Evolutionary conservation across 2,113 vertebrate species (phyloP).

Genomic region (Gadus macrocephalus): DNA sequence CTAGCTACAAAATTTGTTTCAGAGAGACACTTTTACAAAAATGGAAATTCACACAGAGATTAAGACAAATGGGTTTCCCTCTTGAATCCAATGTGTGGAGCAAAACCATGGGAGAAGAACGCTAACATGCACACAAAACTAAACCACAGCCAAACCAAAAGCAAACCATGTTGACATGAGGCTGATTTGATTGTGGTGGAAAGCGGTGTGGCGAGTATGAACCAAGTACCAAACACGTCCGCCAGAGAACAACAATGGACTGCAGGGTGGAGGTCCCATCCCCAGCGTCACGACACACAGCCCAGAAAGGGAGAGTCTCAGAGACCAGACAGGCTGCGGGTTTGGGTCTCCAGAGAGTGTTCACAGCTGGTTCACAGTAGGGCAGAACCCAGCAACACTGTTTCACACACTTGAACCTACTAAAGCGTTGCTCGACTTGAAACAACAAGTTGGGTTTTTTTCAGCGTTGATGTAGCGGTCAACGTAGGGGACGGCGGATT

Average conservation of each 20-base stretch:
- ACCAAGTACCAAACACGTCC: conserved; percentile 17
- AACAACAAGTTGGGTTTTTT: conserved; percentile 39
- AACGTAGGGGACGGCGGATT: conserved; percentile 53
- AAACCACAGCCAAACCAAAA: conserved; percentile 24
- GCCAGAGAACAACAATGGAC: conserved; percentile 29
- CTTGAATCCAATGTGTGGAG: conserved; percentile 37
- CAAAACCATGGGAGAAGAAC: conserved; percentile 29
- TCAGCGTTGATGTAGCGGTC: conserved; percentile 32
- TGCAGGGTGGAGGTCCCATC: conserved; percentile 44
- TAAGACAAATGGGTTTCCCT: neutral
- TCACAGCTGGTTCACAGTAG: conserved; percentile 8
- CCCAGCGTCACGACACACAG: neutral
- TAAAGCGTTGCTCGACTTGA: conserved; percentile 24
- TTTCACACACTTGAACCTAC: conserved; percentile 33
- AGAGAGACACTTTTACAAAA: no score
- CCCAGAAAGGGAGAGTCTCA: neutral
- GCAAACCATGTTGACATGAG: conserved; percentile 35
- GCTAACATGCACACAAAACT: neutral
- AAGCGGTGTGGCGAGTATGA: conserved; percentile 34
- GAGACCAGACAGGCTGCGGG: neutral
- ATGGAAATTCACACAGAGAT: no score
- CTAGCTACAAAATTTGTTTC: no score
- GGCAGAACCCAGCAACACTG: conserved; percentile 8
- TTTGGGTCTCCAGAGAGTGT: conserved; percentile 5
- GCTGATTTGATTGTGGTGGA: conserved; percentile 51